Base-by-base conservation (phyloP, 2,113 vertebrate genomes). In the Tragelaphus imberbis region DNA sequence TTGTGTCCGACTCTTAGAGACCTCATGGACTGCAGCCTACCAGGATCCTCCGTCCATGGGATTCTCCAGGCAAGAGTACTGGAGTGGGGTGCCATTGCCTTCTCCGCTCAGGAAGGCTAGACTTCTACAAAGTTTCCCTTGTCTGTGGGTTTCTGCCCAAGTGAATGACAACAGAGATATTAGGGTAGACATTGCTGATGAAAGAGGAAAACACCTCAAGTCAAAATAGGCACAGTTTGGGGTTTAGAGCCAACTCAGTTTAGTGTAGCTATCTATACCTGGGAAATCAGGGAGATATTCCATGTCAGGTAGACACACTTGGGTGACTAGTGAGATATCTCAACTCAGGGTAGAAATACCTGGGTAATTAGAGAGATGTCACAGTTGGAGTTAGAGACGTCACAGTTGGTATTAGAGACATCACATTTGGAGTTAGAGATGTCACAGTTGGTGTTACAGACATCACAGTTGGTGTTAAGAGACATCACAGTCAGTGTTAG, bases 1-100 rank as follows among this genome's bases (percentile, higher is more conserved):
- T 61, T 1, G 0, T 61, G 59, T 30, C 59, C 0, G 12, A 61
- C 27, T 61, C 59, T 61, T 61, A 61, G 59, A 61, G 5, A 30
- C 27, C 12, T 14, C 59, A 61, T 30, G 12, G 27, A 6, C 27
- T 61, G 27, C 12, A 30, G 12, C 5, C 59, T 30, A 14, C 27
- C 59, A 61, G 59, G 5, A 12, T 61, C 59, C 5, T 61, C 59
- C 12, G 0, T 61, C 59, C 59, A 61, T 61, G 28, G 13, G 59
- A 61, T 30, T 61, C 13, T 61, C 59, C 59, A 61, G 59, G 59
- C 27, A 61, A 61, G 28, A 30, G 13, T 14, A 61, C 13, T 61
- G 59, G 28, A 61, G 28, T 61, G 2, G 59, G 59, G 28, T 3
- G 59, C 28, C 59, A 61, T 61, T 3, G 28, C 59, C 12, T 61